Percentiles rank a stretch among this genome's conserved stretches.
These are phyloP conservation scores for Lasius platythorax DNA, from an alignment of 2,888 invertebrate species.

Conservation along the genomic window DNA sequence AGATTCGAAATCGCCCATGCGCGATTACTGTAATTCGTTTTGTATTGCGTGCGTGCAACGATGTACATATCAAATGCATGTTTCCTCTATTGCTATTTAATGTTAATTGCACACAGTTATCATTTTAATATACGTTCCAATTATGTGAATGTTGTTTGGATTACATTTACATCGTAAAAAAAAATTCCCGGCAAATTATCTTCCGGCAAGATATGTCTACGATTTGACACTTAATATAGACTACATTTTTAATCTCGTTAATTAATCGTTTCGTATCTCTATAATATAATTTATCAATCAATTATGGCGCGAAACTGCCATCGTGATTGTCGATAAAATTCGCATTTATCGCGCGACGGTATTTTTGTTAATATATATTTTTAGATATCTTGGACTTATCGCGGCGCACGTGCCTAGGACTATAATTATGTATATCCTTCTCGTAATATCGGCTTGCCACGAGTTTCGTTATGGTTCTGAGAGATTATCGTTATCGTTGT, in stretches of 20 bases:
- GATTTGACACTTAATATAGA: not conserved
- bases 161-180: constrained; percentile 34
- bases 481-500: constrained; percentile 63
- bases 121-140: constrained; percentile 47
- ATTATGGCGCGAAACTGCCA: not conserved
- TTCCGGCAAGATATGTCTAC: too few species aligned
- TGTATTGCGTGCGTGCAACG: constrained; percentile 43
- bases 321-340: constrained; percentile 21
- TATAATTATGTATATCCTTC: constrained; percentile 59
- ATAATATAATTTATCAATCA: constrained; percentile 17
- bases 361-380: constrained; percentile 55
- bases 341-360: constrained; percentile 7
- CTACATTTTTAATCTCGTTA: not conserved
- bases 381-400: constrained; percentile 53
- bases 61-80: constrained; percentile 33
- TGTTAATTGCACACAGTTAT: constrained; percentile 44
- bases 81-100: constrained; percentile 27
- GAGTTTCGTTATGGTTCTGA: constrained; percentile 56
- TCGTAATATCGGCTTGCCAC: constrained; percentile 56
- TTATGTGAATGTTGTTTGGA: constrained; percentile 46
- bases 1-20: constrained; percentile 11
- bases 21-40: constrained; percentile 14
- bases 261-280: not conserved
- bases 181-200: not conserved
- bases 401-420: constrained; percentile 56